A percentile compares a stretch with the other conserved stretches of the same genome.
phyloP scores from a whole-genome alignment of 2,797 vertebrate species.

The Gambusia yucatana region DNA sequence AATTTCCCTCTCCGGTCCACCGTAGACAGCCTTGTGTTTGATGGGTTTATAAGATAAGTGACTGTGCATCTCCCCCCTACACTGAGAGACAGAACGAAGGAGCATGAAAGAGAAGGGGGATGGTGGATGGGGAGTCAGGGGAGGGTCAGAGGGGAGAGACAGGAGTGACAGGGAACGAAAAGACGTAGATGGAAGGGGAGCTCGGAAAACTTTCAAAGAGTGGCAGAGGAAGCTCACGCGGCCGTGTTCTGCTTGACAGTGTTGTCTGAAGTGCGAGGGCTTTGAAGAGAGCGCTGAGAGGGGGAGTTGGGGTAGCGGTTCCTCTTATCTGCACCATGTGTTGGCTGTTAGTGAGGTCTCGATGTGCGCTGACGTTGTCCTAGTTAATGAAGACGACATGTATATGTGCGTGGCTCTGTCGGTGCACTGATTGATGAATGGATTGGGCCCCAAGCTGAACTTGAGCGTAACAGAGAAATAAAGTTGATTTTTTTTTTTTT shows the following conservation, averaged over 20 bases:
- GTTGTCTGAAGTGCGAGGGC: constrained; percentile 70
- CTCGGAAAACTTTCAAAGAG: constrained; percentile 75
- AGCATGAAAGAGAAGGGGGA: constrained; percentile 40
- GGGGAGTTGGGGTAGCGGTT: constrained; percentile 60
- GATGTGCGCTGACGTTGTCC: constrained; percentile 49
- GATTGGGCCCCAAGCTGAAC: constrained; percentile 21
- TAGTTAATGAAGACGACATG: constrained; percentile 65
- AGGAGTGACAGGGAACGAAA: constrained; percentile 51
- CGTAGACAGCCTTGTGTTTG: constrained; percentile 72
- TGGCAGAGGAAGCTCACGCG: constrained; percentile 65
- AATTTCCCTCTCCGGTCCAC: constrained; percentile 74
- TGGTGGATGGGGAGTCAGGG: constrained; percentile 10
- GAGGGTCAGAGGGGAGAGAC: constrained; percentile 11
- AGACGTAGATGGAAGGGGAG: constrained; percentile 59
- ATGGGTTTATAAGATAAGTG: constrained; percentile 78
- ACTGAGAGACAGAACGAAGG: constrained; percentile 44
- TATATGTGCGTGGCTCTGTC: constrained; percentile 17
- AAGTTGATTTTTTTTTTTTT: background rate
- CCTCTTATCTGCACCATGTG: constrained; percentile 70
- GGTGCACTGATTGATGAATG: constrained; percentile 34
- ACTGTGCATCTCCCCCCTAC: constrained; percentile 55
- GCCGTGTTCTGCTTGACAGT: constrained; percentile 61
- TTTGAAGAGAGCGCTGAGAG: constrained; percentile 69
- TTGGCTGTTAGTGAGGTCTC: constrained; percentile 75
- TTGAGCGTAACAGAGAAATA: constrained; percentile 2